Evolutionary conservation across 37 sponge, comb jelly and placozoan species (phyloP), one percentile per base, ranked within the genome.

Genomic region (Ianthella basta): DNA sequence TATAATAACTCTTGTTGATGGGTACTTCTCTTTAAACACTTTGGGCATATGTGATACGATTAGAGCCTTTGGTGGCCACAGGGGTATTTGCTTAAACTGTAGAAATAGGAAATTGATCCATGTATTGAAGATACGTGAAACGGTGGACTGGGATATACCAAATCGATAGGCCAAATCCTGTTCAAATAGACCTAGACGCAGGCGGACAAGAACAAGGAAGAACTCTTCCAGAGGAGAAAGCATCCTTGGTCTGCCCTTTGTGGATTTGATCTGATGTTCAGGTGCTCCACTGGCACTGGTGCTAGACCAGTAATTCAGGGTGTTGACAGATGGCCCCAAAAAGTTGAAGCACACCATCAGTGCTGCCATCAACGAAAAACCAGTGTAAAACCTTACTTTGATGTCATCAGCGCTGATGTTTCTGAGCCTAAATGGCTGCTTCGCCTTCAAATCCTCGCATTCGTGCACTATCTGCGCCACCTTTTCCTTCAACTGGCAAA

Each of bases 371-470:
- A 57, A 55, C 5, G 80, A 37, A 79, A 88, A 88, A 13, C 89
- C 89, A 55, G 89, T 83, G 61, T 79, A 88, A 32, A 88, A 88
- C 30, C 61, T 57, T 16, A 88, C 84, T 53, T 78, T 88, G 40
- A n/a, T 35, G 18, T 83, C 89, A 84, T 88, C 80, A 55, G 77
- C 68, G 61, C 32, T 59, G 18, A 61, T 78, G 61, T 53, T 84
- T 0, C 50, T 34, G 16, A 82, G 23, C 5, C 65, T 14, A 69
- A 84, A 81, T 8, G 25, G 24, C 81, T 59, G 24, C 61, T 59
- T 32, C 61, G 16, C 18, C 44, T 33, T 81, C 40, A 59, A 40
- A 29, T 81, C n/a, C 60, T 59, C n/a, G 3, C n/a, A 41, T 24
- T 59, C 44, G 5, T 16, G 21, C 34, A 6, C 24, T 61, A 81